Evolutionary conservation across 2,113 vertebrate genomes (phyloP), one percentile per base, ranked within the genome.

Genomic region (Fregata magnificens): DNA sequence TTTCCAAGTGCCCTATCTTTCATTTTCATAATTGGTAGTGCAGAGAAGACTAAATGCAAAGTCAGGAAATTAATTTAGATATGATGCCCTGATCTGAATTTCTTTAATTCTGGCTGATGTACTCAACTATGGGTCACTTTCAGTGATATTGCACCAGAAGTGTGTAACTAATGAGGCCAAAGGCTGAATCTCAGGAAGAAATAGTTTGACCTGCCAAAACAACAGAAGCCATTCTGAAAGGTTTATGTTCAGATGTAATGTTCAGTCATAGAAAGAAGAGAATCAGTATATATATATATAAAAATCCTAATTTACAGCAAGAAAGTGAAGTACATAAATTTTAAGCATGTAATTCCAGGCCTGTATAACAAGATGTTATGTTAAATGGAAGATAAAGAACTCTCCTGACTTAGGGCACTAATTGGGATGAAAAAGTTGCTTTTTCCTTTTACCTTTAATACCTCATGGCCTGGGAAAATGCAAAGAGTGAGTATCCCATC

Each of bases 41-140:
- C 38, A 88, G 53, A 71, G 73, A 86, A 67, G 38, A 34, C 61
- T 70, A 88, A 93, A 82, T 67, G 62, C 79, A 80, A 90, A 97
- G 84, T 80, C 82, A 92, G 76, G 73, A 87, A 73, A 92, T 94
- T 95, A 93, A 95, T 97, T 95, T 77, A 90, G 77, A 40, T 89
- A 65, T 25, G 93, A 93, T 92, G 90, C 66, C 40, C 66, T 95
- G 72, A 87, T 90, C 62, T 93, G 66, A 61, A 85, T 85, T 90
- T 94, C 80, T 93, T 93, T 87, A 92, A 82, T 74, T 96, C 34
- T 45, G 45, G 69, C 53, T 86, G 71, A 76, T 65, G 62, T 79
- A 65, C 78, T 90, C 88, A 90, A 31, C 93, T 82, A 79, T 9
- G 21, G 82, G 94, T 88, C 83, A 83, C 49, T 94, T 91, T 36